These are phyloP conservation scores for Podiceps cristatus DNA, from an alignment of 2,113 vertebrate species.

Conservation along the genomic window DNA sequence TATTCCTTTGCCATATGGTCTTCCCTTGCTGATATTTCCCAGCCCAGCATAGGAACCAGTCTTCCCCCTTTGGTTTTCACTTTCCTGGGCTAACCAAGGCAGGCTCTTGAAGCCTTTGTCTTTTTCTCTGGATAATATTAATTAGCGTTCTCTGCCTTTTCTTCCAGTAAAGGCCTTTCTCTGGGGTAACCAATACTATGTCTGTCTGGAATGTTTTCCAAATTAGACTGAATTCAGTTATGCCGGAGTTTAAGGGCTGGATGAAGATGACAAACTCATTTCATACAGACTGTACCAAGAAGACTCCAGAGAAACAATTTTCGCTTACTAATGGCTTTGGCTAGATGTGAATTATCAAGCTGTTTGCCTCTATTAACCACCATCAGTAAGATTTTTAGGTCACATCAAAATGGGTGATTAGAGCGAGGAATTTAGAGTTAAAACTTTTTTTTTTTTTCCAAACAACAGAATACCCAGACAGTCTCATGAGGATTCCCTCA, in stretches of 20 bases:
- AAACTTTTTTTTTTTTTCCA: too few species aligned
- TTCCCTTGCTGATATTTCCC: background rate
- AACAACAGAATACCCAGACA: background rate
- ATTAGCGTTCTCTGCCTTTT: background rate
- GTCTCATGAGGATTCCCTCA: background rate
- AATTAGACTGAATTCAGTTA: background rate
- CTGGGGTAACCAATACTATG: background rate
- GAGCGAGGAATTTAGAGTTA: background rate
- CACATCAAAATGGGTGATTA: background rate
- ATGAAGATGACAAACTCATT: background rate
- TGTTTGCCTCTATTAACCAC: background rate
- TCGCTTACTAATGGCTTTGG: background rate
- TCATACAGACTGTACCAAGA: background rate
- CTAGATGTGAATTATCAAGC: background rate
- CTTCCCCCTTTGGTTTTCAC: background rate
- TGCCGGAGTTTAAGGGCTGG: background rate
- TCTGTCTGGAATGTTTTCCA: background rate
- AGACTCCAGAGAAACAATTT: background rate
- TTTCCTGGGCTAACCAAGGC: background rate
- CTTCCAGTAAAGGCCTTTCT: background rate
- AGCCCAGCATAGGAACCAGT: background rate
- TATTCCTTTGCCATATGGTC: background rate
- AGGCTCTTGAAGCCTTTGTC: background rate
- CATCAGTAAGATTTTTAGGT: background rate
- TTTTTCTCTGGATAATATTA: background rate